phyloP scores from a whole-genome alignment of 2,888 invertebrate species.

The Rhorus exstirpatorius region DNA sequence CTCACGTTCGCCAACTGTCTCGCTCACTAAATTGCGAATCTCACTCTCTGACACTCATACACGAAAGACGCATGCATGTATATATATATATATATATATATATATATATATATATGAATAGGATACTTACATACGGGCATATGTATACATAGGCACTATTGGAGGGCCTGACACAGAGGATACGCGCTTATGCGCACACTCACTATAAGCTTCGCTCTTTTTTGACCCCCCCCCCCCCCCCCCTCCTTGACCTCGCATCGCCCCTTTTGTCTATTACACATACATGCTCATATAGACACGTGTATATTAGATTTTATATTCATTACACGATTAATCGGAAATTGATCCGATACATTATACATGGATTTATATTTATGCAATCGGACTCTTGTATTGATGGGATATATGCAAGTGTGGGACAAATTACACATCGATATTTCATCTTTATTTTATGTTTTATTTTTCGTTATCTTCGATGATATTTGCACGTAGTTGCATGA shows the following conservation, averaged over 20 bases:
- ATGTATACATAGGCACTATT: conserved; percentile 47
- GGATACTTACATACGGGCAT: conserved; percentile 28
- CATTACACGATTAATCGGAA: conserved; percentile 7
- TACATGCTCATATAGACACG: neutral
- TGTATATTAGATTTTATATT: conserved; percentile 30
- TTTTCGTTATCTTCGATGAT: too few relatives aligned
- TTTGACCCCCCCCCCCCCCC: conserved; percentile 17
- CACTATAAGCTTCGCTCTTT: conserved; percentile 30
- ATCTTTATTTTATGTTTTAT: too few relatives aligned
- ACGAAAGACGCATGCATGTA: conserved; percentile 31
- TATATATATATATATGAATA: too few relatives aligned
- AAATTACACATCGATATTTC: too few relatives aligned
- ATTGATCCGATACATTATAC: conserved; percentile 9
- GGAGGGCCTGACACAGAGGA: conserved; percentile 34
- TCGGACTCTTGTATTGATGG: too few relatives aligned
- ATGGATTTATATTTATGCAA: conserved; percentile 14
- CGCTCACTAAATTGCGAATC: conserved; percentile 38
- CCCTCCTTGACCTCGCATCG: conserved; percentile 16
- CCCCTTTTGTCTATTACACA: conserved; percentile 1
- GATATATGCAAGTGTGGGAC: too few relatives aligned
- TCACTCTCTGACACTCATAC: conserved; percentile 35
- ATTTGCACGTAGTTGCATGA: too few relatives aligned
- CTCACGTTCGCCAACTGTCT: conserved; percentile 35
- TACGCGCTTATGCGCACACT: conserved; percentile 60
- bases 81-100: conserved; percentile 15